Percentiles rank a stretch among this genome's conserved stretches.
Conservation (phyloP, 2,113 vertebrate genomes). For the Scophthalmus maximus region DNA sequence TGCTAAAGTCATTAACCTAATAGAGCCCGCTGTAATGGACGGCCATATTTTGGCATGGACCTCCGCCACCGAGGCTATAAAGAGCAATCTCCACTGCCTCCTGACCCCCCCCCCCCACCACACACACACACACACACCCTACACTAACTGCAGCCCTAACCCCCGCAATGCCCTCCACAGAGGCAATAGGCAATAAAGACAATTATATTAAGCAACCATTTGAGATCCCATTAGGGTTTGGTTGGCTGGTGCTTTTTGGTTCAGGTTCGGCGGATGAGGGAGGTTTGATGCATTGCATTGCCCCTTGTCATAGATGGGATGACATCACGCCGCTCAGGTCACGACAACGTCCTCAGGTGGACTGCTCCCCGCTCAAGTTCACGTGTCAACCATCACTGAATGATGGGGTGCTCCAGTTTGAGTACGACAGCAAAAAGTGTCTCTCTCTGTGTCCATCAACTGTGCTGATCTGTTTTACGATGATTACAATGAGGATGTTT, state of each 20-base stretch:
- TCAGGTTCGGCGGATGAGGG: conserved; percentile 24
- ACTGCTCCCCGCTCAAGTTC: conserved; percentile 12
- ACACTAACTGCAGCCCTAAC: conserved; percentile 51
- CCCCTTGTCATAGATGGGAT: conserved; percentile 35
- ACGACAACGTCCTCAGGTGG: conserved; percentile 26
- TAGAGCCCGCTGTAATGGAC: conserved; percentile 69
- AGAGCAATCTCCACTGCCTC: conserved; percentile 61
- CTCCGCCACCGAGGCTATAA: conserved; percentile 57
- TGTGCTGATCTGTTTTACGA: too few relatives aligned
- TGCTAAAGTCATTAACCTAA: conserved; percentile 77
- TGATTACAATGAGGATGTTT: too few relatives aligned
- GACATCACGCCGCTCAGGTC: conserved; percentile 45
- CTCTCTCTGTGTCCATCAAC: neutral
- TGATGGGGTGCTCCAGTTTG: neutral
- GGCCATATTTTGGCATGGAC: conserved; percentile 58
- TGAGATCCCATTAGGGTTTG: conserved; percentile 64
- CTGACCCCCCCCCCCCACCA: conserved; percentile 24
- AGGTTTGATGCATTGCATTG: conserved; percentile 50
- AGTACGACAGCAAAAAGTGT: neutral
- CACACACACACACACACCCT: conserved; percentile 24
- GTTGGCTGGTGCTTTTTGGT: conserved; percentile 46
- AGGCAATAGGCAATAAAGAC: conserved; percentile 66
- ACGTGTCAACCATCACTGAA: conserved; percentile 18
- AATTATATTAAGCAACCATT: conserved; percentile 74
- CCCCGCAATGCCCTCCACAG: conserved; percentile 22